Evolutionary conservation across 2,113 vertebrate genomes (phyloP).

Genomic region (Microcebus griseorufus): DNA sequence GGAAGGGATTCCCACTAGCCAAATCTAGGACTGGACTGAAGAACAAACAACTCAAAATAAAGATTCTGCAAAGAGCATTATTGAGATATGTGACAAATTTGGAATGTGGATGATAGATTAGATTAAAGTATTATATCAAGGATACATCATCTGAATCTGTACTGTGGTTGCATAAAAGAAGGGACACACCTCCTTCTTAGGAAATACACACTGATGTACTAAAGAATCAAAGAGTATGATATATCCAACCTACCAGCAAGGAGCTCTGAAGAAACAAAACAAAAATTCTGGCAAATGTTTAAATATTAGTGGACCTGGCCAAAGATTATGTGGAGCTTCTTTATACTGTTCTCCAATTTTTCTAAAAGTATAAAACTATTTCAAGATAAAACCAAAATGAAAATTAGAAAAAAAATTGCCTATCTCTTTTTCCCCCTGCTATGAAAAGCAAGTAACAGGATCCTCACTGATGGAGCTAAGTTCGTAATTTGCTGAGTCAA

Average conservation of each 20-base stretch:
- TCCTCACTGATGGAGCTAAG: neutral
- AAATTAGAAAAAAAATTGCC: neutral
- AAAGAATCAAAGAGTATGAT: neutral
- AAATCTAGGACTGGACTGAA: neutral
- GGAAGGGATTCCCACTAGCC: neutral
- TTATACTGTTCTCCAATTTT: neutral
- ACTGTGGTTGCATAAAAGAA: neutral
- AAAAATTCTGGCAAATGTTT: neutral
- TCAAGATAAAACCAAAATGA: constrained; percentile 4
- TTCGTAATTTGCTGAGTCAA: neutral
- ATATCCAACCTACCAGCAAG: neutral
- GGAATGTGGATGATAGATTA: neutral
- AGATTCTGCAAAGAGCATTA: neutral
- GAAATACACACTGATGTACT: neutral
- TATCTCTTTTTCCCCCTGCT: neutral
- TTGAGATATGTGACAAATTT: neutral
- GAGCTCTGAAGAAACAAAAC: neutral
- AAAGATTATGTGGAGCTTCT: neutral
- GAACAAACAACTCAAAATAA: neutral
- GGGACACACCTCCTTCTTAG: neutral
- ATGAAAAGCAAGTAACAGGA: neutral
- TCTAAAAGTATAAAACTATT: neutral
- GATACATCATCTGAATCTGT: neutral
- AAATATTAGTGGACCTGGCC: neutral
- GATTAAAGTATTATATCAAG: neutral